phyloP scores from a whole-genome alignment of 2,888 invertebrate genomes.

The Branchellion lobata region DNA sequence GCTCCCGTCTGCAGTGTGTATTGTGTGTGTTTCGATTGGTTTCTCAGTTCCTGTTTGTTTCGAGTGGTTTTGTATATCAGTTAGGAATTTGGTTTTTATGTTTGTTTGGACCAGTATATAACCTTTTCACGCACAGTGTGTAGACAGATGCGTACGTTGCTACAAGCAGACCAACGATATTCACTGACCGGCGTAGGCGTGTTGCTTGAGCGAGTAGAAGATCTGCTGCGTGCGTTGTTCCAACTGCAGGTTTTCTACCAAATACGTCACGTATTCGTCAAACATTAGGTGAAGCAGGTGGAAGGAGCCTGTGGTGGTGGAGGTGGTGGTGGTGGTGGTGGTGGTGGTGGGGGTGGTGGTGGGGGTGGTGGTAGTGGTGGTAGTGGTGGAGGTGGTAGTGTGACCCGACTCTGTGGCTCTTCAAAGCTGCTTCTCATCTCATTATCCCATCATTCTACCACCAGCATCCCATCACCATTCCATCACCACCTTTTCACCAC shows the following conservation, averaged over 20 bases:
- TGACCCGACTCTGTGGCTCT: too few relatives aligned
- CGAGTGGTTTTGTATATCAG: too few relatives aligned
- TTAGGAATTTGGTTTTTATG: too few relatives aligned
- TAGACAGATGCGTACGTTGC: too few relatives aligned
- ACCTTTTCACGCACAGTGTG: too few relatives aligned
- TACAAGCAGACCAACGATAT: too few relatives aligned
- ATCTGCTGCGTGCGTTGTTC: slow-evolving; percentile 62
- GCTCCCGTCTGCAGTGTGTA: neutral
- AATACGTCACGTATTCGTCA: slow-evolving; percentile 64
- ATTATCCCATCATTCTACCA: neutral
- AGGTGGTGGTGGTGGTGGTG: neutral
- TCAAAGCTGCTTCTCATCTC: too few relatives aligned
- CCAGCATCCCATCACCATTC: too few relatives aligned
- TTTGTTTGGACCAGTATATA: too few relatives aligned
- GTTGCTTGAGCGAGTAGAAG: slow-evolving; percentile 58
- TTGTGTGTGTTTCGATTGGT: neutral
- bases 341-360: neutral
- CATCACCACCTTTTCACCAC: too few relatives aligned
- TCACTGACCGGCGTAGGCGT: slow-evolving; percentile 19
- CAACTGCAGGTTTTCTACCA: slow-evolving; percentile 63
- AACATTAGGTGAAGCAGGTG: slow-evolving; percentile 64
- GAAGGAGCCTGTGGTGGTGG: slow-evolving; percentile 61
- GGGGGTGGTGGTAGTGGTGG: neutral
- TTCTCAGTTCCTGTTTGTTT: neutral
- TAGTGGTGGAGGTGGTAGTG: too few relatives aligned